Base-by-base conservation (phyloP, 2,888 invertebrate genomes). In the Tuta absoluta region DNA sequence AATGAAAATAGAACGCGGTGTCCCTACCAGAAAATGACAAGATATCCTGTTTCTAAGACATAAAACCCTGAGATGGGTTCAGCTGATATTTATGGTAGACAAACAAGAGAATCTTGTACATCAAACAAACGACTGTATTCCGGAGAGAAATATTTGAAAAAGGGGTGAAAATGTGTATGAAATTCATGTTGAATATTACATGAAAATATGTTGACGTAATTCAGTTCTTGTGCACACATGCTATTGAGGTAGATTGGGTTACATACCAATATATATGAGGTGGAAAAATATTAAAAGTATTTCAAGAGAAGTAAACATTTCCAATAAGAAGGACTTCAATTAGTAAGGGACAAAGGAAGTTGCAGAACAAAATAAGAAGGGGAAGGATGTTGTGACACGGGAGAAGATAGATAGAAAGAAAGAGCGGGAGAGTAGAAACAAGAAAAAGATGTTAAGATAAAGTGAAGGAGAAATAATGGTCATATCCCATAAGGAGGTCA, bases 31-130 rank as follows among this genome's bases (percentile, higher is more conserved):
- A 23, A 51, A 62, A 23, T 63, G 28, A 49, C 41, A 64, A 41
- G 48, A 37, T 60, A 61, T 65, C 62, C 66, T 64, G 53, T 65
- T 63, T 48, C 66, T 64, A 48, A 57, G 51, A 56, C 63, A 63
- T 65, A 67, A 66, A 66, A 67, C 63, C 57, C 45, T 11, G 63
- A 56, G 61, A 67, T 67, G 60, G 60, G 60, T 45, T n/a, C 60
- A n/a, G 24, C 45, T 24, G 60, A 60, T 60, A 60, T 60, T 56
- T 56, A 60, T 60, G 17, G 23, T 48, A 45, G 41, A 60, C 60
- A 60, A 60, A 60, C 60, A 60, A 48, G 56, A 12, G 33, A 56
- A 56, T 56, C 17, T 17, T 56, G 56, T 56, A 56, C 56, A 24
- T 56, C 56, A 56, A 56, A 56, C 51, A n/a, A 56, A 56, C 56